phyloP scores from a whole-genome alignment of 2,113 vertebrate species.

The Potamarius usumacintae region DNA sequence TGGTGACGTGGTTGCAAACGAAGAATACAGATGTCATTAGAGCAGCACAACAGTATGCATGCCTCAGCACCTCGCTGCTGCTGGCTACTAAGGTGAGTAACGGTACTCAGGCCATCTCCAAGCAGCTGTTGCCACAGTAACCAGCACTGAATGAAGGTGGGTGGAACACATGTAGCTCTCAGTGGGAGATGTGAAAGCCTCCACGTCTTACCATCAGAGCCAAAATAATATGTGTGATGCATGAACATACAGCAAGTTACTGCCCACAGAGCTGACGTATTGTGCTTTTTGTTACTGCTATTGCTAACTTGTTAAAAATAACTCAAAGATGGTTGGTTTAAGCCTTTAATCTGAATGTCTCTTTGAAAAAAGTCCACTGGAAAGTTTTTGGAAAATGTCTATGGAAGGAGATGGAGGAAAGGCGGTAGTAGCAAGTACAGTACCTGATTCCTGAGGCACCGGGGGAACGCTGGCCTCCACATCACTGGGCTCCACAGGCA shows the following conservation, averaged over 20 bases:
- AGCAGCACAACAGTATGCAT: background rate
- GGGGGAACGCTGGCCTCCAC: slow-evolving; percentile 69
- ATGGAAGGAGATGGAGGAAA: background rate
- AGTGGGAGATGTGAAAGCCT: slow-evolving; percentile 37
- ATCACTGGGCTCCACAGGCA: slow-evolving; percentile 87
- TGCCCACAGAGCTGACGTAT: slow-evolving; percentile 4
- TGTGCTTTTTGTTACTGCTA: background rate
- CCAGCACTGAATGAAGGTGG: slow-evolving; percentile 52
- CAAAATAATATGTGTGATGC: slow-evolving; percentile 18
- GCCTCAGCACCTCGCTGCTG: background rate
- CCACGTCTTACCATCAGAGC: background rate
- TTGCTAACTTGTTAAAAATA: background rate
- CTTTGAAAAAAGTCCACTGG: background rate
- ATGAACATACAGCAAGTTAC: background rate
- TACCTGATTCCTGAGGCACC: slow-evolving; percentile 74
- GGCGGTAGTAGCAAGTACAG: background rate
- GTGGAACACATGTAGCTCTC: slow-evolving; percentile 49
- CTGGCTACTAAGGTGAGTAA: slow-evolving; percentile 44
- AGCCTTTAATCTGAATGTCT: background rate
- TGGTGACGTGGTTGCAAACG: too few relatives aligned
- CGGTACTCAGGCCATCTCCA: slow-evolving; percentile 45
- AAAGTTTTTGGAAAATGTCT: background rate
- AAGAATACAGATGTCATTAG: background rate
- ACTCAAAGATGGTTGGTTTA: background rate
- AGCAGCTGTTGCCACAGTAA: slow-evolving; percentile 63